Evolutionary conservation across 2,113 vertebrate genomes (phyloP).

Genomic region (Procavia capensis): DNA sequence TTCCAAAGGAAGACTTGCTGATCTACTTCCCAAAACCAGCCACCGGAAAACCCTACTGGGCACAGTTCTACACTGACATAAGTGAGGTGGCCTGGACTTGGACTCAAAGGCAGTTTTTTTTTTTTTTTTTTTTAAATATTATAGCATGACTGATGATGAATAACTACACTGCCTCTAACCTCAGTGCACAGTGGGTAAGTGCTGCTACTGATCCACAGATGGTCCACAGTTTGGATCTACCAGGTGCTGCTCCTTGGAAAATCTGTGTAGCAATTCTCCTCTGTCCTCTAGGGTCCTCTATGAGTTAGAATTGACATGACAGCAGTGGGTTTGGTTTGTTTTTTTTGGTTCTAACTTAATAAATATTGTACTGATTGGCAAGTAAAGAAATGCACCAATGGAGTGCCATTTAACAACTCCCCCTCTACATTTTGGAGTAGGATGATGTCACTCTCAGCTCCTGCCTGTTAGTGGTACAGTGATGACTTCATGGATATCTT

Average conservation of each 20-base stretch:
- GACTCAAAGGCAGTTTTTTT: background rate
- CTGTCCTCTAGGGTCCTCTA: too few relatives aligned
- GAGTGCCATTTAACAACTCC: background rate
- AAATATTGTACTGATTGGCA: background rate
- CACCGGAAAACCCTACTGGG: background rate
- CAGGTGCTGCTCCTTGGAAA: too few relatives aligned
- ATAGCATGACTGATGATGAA: background rate
- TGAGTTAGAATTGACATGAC: too few relatives aligned
- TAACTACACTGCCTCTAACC: background rate
- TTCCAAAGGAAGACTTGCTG: too few relatives aligned
- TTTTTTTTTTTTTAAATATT: background rate
- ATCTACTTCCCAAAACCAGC: background rate
- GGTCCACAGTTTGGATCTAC: too few relatives aligned
- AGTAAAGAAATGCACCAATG: background rate
- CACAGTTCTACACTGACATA: background rate
- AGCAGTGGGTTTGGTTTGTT: too few relatives aligned
- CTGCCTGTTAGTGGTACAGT: background rate
- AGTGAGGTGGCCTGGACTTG: background rate
- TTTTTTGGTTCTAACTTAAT: background rate
- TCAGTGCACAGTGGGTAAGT: too few relatives aligned
- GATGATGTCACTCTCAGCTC: background rate
- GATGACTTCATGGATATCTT: background rate
- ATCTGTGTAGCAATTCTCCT: too few relatives aligned
- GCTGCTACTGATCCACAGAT: too few relatives aligned
- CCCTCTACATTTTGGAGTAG: background rate